These are phyloP conservation scores for Mimumesa dahlbomi DNA, from an alignment of 2,888 invertebrate species.

Conservation along the genomic window DNA sequence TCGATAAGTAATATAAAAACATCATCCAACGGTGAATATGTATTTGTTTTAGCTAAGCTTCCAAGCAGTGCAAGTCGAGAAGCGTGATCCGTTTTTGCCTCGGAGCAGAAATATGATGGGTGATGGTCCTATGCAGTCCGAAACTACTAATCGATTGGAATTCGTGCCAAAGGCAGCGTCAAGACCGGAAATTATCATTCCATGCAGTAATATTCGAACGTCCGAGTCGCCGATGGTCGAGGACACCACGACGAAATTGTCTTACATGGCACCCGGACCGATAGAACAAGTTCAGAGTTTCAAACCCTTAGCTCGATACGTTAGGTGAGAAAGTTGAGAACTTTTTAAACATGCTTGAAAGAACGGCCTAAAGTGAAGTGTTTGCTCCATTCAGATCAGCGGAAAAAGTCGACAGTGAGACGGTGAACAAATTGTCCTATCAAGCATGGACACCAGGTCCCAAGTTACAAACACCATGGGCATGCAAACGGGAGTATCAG, in stretches of 20 bases:
- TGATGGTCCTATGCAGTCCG: slow-evolving; percentile 72
- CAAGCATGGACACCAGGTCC: slow-evolving; percentile 69
- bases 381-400: slow-evolving; percentile 58
- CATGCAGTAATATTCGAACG: slow-evolving; percentile 72
- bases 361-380: no score
- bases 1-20: no score
- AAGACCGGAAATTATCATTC: slow-evolving; percentile 68
- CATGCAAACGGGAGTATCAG: slow-evolving; percentile 66
- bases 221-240: slow-evolving; percentile 70
- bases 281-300: slow-evolving; percentile 68
- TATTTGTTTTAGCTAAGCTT: slow-evolving; percentile 77
- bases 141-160: slow-evolving; percentile 75
- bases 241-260: slow-evolving; percentile 72
- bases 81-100: slow-evolving; percentile 71
- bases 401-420: slow-evolving; percentile 73
- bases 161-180: slow-evolving; percentile 68
- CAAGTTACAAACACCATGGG: slow-evolving; percentile 74
- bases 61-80: slow-evolving; percentile 70
- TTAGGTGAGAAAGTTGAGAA: slow-evolving; percentile 59
- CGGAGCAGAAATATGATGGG: slow-evolving; percentile 66
- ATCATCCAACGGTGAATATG: no score
- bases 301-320: slow-evolving; percentile 71
- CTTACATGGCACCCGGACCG: slow-evolving; percentile 73
- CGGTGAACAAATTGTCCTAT: slow-evolving; percentile 77
- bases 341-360: no score